Base-by-base conservation (phyloP, 2,888 invertebrate species). In the Perithous albicinctus region DNA sequence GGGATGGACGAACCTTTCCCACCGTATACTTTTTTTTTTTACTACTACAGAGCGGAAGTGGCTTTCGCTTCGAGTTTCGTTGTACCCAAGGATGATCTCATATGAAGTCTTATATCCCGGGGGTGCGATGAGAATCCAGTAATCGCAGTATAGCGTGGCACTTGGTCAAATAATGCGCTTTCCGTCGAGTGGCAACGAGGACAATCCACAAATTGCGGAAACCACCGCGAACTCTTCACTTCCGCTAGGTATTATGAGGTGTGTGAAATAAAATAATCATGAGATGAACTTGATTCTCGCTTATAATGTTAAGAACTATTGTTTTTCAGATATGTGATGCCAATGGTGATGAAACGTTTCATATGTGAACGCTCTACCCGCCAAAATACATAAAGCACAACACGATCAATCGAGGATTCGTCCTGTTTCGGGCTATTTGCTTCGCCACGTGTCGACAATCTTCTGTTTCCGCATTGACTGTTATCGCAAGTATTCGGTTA, bases 151-250 rank as follows among this genome's bases (percentile, higher is more conserved):
- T 63, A 72, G 35, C 26, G n/a, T 23, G 29, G 23, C 26, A 7
- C 23, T 41, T 81, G 87, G 78, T 82, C 87, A 89, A 87, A 88
- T 87, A 88, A 88, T 87, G 77, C 69, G 69, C 79, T 78, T 82
- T 64, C 38, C 54, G 41, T 48, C 20, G n/a, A 26, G 46, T 35
- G 12, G 54, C 23, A 3, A n/a, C 15, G 56, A 59, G 32, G 15
- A 66, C 54, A 41, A 29, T 59, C 73, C 73, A 64, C 86, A 89
- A 88, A 90, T 89, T 89, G 89, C 88, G 89, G 89, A 89, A 90
- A 84, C 84, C 83, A 79, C 82, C 80, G 72, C 76, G 77, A 73
- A 77, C 81, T 29, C 61, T 54, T 46, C 35, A 54, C 46, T 59
- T 69, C 56, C 38, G n/a, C 12, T 43, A 56, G 56, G 63, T 43